Evolutionary conservation across 2,888 invertebrate genomes (phyloP), one percentile per base, ranked within the genome.

Genomic region (Acronicta aceris): DNA sequence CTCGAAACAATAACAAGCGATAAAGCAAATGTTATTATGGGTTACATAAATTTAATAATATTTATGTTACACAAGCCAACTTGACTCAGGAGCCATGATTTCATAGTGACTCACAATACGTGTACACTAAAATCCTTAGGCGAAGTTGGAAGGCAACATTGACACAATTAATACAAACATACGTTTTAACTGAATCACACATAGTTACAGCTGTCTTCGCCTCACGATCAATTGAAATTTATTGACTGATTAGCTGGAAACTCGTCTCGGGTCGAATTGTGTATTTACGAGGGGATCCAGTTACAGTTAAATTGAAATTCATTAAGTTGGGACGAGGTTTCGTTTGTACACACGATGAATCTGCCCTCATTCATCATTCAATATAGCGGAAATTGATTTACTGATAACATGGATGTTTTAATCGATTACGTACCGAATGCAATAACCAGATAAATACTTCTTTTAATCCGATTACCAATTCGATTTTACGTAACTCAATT

Each of bases 161-260:
- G 81, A 85, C 80, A 85, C 78, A 80, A 78, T 80, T 75, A 77
- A 83, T 76, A 81, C 75, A 71, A 65, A 76, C 69, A 75, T 67
- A 76, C 71, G 71, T 67, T 65, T 58, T 52, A 78, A 74, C 78
- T 82, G 81, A 88, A 85, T 86, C 84, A 87, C 76, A 76, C 56
- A 56, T 72, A 63, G 70, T 72, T 73, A 74, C 69, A 48, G 30
- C 45, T 58, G 71, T 74, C 78, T 79, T 79, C 71, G 77, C 70
- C 70, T 81, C 60, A 75, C 63, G 76, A 84, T 84, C 87, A 90
- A 91, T 90, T 90, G 87, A 84, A 84, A 81, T 79, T 85, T 84
- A 88, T 90, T 89, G 84, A 81, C 76, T 86, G 82, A 90, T 88
- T 86, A 84, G 86, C 79, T 73, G 74, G 76, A 76, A 81, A 81